Conservation (phyloP, 2,113 vertebrate genomes). For the Aspidoscelis tigris region DNA sequence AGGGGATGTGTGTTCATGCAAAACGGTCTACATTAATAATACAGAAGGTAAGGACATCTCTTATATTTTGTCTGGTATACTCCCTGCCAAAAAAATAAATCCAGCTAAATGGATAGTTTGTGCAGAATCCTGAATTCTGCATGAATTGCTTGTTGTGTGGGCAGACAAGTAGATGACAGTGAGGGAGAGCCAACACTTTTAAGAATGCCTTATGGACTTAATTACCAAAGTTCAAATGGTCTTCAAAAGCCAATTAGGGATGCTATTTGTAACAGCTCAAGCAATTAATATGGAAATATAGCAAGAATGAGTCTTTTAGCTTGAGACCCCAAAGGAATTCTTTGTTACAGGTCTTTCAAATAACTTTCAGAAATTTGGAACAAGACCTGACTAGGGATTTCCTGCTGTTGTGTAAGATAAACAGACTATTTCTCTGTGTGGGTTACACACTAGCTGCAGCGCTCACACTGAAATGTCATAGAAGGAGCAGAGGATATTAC, state of each 20-base stretch:
- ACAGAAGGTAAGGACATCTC: not conserved
- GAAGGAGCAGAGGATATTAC: slow-evolving; percentile 30
- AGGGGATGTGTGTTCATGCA: too few species aligned
- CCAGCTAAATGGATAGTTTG: slow-evolving; percentile 52
- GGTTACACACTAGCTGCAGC: slow-evolving; percentile 41
- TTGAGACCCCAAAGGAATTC: slow-evolving; percentile 63
- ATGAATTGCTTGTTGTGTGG: slow-evolving; percentile 61
- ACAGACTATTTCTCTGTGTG: slow-evolving; percentile 61
- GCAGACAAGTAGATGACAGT: slow-evolving; percentile 59
- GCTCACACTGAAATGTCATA: slow-evolving; percentile 34
- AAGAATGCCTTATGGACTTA: slow-evolving; percentile 63
- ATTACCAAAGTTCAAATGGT: slow-evolving; percentile 70
- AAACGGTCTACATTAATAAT: too few species aligned
- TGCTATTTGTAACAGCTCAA: slow-evolving; percentile 67
- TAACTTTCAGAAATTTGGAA: slow-evolving; percentile 71
- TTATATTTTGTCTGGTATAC: not conserved
- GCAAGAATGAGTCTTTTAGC: slow-evolving; percentile 53
- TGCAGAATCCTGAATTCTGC: slow-evolving; percentile 34
- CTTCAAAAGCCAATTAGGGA: slow-evolving; percentile 68
- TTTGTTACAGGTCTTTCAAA: slow-evolving; percentile 69
- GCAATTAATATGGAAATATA: slow-evolving; percentile 70
- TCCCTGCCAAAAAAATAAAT: slow-evolving; percentile 4
- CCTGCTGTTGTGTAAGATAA: slow-evolving; percentile 70
- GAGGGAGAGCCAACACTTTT: slow-evolving; percentile 50
- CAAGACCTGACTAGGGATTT: slow-evolving; percentile 68